Evolutionary conservation across 2,797 vertebrate genomes (phyloP).

Genomic region (Botia kubotai): DNA sequence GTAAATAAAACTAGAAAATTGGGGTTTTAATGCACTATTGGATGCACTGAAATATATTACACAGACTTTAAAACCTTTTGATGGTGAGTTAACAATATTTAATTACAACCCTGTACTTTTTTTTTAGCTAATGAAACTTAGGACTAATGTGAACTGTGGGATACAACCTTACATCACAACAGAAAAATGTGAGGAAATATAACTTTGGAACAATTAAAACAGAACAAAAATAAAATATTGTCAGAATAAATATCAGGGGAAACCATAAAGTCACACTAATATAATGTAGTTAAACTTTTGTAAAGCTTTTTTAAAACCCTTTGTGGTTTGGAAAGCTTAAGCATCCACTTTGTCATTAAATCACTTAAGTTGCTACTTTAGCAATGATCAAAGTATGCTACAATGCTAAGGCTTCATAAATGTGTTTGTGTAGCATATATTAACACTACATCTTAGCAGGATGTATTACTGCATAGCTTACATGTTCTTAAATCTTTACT

Average conservation of each 20-base stretch:
- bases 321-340: conserved; percentile 24
- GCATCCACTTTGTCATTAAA: conserved; percentile 35
- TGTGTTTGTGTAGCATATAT: conserved; percentile 19
- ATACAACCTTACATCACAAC: too few relatives aligned
- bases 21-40: not conserved
- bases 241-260: not conserved
- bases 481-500: conserved; percentile 34
- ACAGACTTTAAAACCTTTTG: not conserved
- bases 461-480: conserved; percentile 53
- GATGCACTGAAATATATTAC: not conserved
- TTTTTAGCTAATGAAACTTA: not conserved
- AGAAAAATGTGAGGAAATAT: not conserved
- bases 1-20: not conserved
- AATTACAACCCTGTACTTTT: not conserved
- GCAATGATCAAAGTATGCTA: conserved; percentile 37
- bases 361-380: conserved; percentile 26
- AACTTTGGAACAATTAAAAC: not conserved
- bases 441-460: conserved; percentile 19
- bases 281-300: not conserved
- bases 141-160: not conserved
- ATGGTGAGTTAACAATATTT: not conserved
- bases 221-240: conserved; percentile 17
- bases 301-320: conserved; percentile 8
- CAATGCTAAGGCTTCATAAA: conserved; percentile 30
- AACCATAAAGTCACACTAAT: not conserved